phyloP scores from a whole-genome alignment of 2,797 vertebrate genomes.

The Anguilla obscura region DNA sequence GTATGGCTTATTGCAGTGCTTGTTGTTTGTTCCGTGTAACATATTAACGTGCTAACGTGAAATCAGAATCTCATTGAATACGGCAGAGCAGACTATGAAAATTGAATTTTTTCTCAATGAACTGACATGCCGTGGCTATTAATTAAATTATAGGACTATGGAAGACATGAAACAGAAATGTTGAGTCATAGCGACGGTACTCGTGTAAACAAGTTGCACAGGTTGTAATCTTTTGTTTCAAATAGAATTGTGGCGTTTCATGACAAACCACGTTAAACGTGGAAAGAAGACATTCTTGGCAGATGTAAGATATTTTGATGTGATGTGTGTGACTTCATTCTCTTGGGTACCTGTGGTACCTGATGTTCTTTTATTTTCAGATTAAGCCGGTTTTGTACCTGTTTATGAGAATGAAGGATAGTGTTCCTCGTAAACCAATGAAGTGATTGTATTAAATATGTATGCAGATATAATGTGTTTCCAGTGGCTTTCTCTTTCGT shows the following conservation, averaged over 20 bases:
- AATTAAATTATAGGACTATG: neutral
- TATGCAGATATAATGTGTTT: conserved; percentile 14
- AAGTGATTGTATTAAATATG: neutral
- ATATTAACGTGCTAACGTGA: neutral
- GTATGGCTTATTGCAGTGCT: conserved; percentile 4
- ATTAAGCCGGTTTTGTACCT: neutral
- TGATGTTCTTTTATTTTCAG: conserved; percentile 3
- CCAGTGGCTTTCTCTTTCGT: neutral
- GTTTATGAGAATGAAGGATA: neutral
- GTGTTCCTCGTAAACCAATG: neutral
- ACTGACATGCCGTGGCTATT: neutral
- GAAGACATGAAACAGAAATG: neutral
- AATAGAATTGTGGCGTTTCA: neutral
- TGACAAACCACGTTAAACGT: neutral
- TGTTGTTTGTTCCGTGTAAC: neutral
- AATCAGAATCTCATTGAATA: neutral
- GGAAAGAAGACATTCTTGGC: neutral
- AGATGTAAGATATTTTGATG: neutral
- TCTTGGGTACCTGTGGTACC: neutral
- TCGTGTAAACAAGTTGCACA: conserved; percentile 7
- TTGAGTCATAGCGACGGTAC: conserved; percentile 11
- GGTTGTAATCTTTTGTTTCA: neutral
- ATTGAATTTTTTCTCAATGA: neutral
- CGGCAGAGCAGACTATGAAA: neutral
- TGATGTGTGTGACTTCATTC: neutral